These are phyloP conservation scores for Cardiocondyla obscurior DNA, from an alignment of 1,140 invertebrate species.

Conservation along the genomic window DNA sequence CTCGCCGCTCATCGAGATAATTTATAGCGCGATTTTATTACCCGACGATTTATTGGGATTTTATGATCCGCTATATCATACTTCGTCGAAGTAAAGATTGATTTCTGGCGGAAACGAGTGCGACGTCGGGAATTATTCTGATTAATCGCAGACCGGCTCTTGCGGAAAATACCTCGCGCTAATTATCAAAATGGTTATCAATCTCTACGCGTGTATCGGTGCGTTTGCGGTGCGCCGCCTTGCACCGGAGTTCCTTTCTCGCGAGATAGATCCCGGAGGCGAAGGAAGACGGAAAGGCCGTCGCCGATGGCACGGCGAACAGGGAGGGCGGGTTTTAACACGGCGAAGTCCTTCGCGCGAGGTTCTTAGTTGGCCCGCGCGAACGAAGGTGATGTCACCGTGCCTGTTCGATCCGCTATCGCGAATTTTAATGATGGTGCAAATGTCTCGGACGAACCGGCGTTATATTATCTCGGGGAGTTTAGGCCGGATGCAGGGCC, in stretches of 20 bases:
- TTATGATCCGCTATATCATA: constrained; percentile 50
- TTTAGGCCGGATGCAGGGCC: constrained; percentile 83
- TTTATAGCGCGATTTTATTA: constrained; percentile 61
- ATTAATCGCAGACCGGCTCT: not conserved
- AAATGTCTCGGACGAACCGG: constrained; percentile 82
- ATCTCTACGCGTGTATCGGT: constrained; percentile 78
- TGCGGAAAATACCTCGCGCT: constrained; percentile 71
- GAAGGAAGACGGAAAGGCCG: constrained; percentile 14
- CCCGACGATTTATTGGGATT: constrained; percentile 65
- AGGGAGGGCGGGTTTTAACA: constrained; percentile 71
- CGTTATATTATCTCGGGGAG: constrained; percentile 82
- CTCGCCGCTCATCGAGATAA: constrained; percentile 54
- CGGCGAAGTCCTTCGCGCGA: constrained; percentile 76
- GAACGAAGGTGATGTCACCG: constrained; percentile 82
- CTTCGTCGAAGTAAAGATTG: constrained; percentile 69
- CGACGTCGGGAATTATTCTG: constrained; percentile 17
- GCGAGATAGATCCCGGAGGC: constrained; percentile 27
- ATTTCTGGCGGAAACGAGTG: constrained; percentile 68
- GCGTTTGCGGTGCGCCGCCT: constrained; percentile 44
- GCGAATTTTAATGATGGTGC: constrained; percentile 85
- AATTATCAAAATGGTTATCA: constrained; percentile 80
- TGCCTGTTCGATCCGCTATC: constrained; percentile 84
- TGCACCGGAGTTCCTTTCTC: constrained; percentile 25
- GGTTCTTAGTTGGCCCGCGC: constrained; percentile 81
- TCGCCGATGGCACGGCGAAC: constrained; percentile 7